These are phyloP conservation scores for Melanotaenia boesemani DNA, from an alignment of 2,797 vertebrate genomes.

Conservation along the genomic window DNA sequence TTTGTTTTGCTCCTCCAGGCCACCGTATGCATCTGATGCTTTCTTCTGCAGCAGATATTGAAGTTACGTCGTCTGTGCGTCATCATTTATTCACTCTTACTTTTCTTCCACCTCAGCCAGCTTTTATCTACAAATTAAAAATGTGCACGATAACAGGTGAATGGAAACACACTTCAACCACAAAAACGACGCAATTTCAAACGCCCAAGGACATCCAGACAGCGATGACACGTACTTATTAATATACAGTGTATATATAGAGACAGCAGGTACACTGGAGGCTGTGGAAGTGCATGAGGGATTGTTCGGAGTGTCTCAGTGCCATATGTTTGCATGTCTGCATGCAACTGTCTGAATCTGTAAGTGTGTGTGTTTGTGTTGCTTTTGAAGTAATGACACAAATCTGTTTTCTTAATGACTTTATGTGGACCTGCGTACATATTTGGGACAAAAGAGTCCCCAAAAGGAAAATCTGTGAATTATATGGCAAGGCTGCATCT, in stretches of 20 bases:
- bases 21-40: background rate
- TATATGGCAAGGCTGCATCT: background rate
- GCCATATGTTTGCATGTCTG: background rate
- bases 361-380: background rate
- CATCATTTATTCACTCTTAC: background rate
- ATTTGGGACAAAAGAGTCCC: slow-evolving; percentile 1
- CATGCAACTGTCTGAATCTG: background rate
- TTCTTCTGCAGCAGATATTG: background rate
- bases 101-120: background rate
- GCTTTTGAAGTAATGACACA: background rate
- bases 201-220: background rate
- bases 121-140: background rate
- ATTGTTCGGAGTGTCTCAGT: background rate
- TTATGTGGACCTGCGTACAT: background rate
- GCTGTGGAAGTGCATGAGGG: background rate
- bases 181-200: background rate
- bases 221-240: slow-evolving; percentile 4
- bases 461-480: background rate
- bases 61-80: background rate
- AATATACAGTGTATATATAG: slow-evolving; percentile 4
- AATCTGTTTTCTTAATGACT: background rate
- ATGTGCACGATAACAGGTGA: background rate
- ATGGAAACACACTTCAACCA: background rate
- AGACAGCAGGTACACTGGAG: background rate
- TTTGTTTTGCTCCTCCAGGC: background rate